Evolutionary conservation across 2,113 vertebrate species (phyloP), one percentile per base, ranked within the genome.

Genomic region (Calyptommatus sinebrachiatus): DNA sequence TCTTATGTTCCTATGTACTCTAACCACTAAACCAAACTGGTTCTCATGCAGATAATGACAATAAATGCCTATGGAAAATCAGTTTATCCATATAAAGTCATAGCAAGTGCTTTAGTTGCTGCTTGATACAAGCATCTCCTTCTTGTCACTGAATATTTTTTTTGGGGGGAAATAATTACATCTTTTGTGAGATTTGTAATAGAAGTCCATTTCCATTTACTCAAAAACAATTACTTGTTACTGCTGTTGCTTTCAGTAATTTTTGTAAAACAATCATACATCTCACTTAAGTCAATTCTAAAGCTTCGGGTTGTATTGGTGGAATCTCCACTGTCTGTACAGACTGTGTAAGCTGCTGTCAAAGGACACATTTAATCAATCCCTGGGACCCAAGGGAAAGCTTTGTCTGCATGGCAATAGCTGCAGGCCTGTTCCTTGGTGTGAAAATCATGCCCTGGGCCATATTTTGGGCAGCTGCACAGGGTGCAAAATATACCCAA

Each of bases 121-220:
- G 82, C 48, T 73, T 29, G 82, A 73, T 18, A 62, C 1, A 3
- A 46, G 41, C 8, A 28, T 22, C 83, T 81, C 7, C 22, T 70
- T 5, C 18, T 22, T 29, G n/a, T 71, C 45, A 70, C 41, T 65
- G 20, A 22, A 3, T 29, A 68, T 63, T 45, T 70, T n/a, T n/a
- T n/a, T n/a, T n/a, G n/a, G n/a, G 45, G 84, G 75, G 82, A 6
- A 26, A 41, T 24, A 81, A 50, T 41, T 77, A 67, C 68, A 28
- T 53, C 8, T 0, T 0, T 3, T 8, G 2, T 31, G 1, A 18
- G 12, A 7, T 76, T 60, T 22, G 77, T 53, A 12, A 68, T 71
- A 79, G 71, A 60, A 62, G 78, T 6, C 35, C 79, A 77, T 18
- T 69, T 60, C 66, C 80, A 35, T 28, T 24, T 60, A 45, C 74